Evolutionary conservation across 2,888 invertebrate genomes (phyloP), one percentile per base, ranked within the genome.

Genomic region (Drosophila aldrichi): DNA sequence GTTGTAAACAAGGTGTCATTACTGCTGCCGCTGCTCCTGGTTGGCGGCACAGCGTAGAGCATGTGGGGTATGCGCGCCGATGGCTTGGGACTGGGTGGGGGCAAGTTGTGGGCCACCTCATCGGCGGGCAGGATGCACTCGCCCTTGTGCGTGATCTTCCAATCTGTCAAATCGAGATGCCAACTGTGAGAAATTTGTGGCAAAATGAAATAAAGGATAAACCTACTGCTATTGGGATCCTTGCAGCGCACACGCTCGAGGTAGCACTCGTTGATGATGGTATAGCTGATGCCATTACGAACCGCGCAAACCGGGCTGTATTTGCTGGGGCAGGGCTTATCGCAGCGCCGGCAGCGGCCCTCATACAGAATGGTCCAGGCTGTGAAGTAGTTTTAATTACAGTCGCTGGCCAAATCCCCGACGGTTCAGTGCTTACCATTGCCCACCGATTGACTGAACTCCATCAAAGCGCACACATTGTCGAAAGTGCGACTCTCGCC

Each of bases 181-280:
- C 38, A 32, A 22, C 5, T 49, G 16, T 41, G 44, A 14, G 46
- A 49, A 9, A 29, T 9, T 64, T 38, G 25, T 10, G 2, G 40
- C 9, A 5, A 14, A 34, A 10, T 10, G 10, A 49, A 46, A 38
- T 66, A 3, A 7, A 18, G 1, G 3, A 9, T 9, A 46, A 34
- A 68, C 89, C 78, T 71, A 91, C 91, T 67, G 43, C 78, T 85
- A 5, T 46, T 71, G 25, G 87, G 84, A 64, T 91, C 88, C 74
- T 82, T 79, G 77, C 91, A 91, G 44, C 86, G 80, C 12, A 77
- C 79, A 25, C 82, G 72, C 22, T 90, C 81, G 63, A 84, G 64
- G 44, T 82, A 91, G 59, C 91, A 91, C n/a, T 85, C 81, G 61
- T 91, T 91, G 49, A 86, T 67, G 66, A 91, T 82, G 1, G 91